phyloP scores from a whole-genome alignment of 2,888 invertebrate species.

The Lasioglossum vierecki region DNA sequence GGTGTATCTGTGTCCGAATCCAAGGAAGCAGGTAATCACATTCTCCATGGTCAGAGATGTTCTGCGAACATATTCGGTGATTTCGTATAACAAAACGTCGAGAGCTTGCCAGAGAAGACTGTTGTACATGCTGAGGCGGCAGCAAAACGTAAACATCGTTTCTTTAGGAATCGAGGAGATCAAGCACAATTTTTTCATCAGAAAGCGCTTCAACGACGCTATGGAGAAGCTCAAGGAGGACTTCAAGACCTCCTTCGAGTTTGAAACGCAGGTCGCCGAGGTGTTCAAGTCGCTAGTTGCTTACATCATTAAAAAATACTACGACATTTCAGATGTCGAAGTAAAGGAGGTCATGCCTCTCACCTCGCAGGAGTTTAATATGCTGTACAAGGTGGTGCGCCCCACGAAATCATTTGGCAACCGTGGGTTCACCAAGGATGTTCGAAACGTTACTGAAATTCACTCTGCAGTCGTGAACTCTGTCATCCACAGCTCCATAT shows the following conservation, averaged over 20 bases:
- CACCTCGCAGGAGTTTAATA: conserved; percentile 79
- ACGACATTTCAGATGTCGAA: conserved; percentile 79
- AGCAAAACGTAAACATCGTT: conserved; percentile 86
- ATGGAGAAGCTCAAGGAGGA: conserved; percentile 80
- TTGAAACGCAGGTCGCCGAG: conserved; percentile 74
- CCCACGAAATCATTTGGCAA: conserved; percentile 77
- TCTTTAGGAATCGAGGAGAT: conserved; percentile 87
- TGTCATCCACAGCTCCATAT: conserved; percentile 88
- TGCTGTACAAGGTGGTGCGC: conserved; percentile 78
- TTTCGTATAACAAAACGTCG: conserved; percentile 88
- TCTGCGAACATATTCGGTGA: conserved; percentile 84
- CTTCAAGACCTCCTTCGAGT: conserved; percentile 68
- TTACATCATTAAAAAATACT: conserved; percentile 80
- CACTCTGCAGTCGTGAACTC: conserved; percentile 85
- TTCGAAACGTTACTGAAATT: conserved; percentile 84
- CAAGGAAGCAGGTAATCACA: conserved; percentile 82
- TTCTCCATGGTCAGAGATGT: conserved; percentile 86
- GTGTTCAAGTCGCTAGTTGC: conserved; percentile 79
- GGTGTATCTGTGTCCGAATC: conserved; percentile 84
- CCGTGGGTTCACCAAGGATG: conserved; percentile 81
- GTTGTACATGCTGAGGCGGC: conserved; percentile 87
- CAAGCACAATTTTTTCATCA: conserved; percentile 85
- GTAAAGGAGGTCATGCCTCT: conserved; percentile 72
- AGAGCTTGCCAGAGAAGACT: conserved; percentile 88
- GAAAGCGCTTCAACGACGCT: conserved; percentile 83